Base-by-base conservation (phyloP, 1,140 invertebrate genomes). In the Mizuhopecten yessoensis region DNA sequence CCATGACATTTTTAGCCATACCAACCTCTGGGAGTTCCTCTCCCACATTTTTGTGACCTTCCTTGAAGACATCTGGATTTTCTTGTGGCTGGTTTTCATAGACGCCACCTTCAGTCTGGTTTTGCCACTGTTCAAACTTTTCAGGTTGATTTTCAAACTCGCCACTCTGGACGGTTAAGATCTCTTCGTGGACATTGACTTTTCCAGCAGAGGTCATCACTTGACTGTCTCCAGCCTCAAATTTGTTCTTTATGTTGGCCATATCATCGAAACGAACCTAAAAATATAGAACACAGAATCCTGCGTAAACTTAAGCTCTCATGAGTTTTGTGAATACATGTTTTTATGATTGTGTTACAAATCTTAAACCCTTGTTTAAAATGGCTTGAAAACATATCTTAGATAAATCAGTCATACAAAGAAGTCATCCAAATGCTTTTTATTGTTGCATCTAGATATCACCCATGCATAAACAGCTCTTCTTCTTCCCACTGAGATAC, bases 121-220 rank as follows among this genome's bases (percentile, higher is more conserved):
- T 93, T 34, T 94, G 92, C 39, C 57, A 75, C n/a, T 75, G 57
- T 17, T 75, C 57, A 75, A 75, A 75, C n/a, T 34, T 86, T 0
- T 92, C 91, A 0, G 95, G 95, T 86, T 94, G 91, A 87, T 95
- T 96, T 89, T 96, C 95, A 90, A 94, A 95, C 33, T 95, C 94
- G 2, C 95, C 95, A 45, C 95, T 95, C 86, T 95, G 94, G 0
- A 90, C 92, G 34, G 86, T 86, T 33, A 90, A 86, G 9, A 92
- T 90, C 34, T 94, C 94, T 33, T 95, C 94, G 39, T 94, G 89
- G 42, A 94, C 92, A 3, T 89, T 91, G 34, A 87, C 89, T 57
- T 89, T 93, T 39, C 45, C 87, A 29, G 45, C 75, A 57, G 88
- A 86, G 23, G 13, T 86, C 34, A 90, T 89, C 23, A 86, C 89